Base-by-base conservation (phyloP, 2,888 invertebrate genomes). In the Calephelis perditalis region DNA sequence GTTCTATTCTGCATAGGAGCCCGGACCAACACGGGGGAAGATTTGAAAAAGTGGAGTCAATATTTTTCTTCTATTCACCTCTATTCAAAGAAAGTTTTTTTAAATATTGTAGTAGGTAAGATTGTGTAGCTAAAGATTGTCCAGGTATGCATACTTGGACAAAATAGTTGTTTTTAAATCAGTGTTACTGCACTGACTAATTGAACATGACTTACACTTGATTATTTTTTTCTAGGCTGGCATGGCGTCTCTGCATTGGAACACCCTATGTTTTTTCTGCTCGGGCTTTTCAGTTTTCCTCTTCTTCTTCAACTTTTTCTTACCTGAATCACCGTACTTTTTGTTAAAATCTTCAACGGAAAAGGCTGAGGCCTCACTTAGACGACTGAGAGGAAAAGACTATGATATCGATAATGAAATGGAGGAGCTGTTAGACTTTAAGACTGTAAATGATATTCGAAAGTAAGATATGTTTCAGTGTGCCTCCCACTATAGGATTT, bases 261-360 rank as follows among this genome's bases (percentile, higher is more conserved):
- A 64, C 3, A 11, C 47, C 0, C 58, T 82, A 3, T 78, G 81
- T 58, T 72, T 68, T 49, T 63, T 77, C 1, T 70, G 74, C 40
- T 73, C 70, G 1, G 11, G 11, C 0, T 78, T 70, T 57, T 64
- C 76, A 0, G 2, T 71, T 0, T 7, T 61, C 3, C 57, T 81
- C 4, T 63, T 75, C n/a, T 7, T 71, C 5, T 44, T 67, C 3
- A 73, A 73, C 49, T 62, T 69, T 0, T 67, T 75, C 10, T 73
- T 84, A 0, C 78, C 81, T 0, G 86, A 86, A 61, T 78, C 83
- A 0, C 86, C 86, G 0, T 81, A 83, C 65, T 85, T 65, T 56
- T 47, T 77, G 0, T 71, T 86, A 63, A 74, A 68, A 10, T 66
- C 68, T 0, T 67, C 62, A 0, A 62, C 65, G 0, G 72, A 71